Evolutionary conservation across 1,140 invertebrate genomes (phyloP).

Genomic region (Lutraria rhynchaena): DNA sequence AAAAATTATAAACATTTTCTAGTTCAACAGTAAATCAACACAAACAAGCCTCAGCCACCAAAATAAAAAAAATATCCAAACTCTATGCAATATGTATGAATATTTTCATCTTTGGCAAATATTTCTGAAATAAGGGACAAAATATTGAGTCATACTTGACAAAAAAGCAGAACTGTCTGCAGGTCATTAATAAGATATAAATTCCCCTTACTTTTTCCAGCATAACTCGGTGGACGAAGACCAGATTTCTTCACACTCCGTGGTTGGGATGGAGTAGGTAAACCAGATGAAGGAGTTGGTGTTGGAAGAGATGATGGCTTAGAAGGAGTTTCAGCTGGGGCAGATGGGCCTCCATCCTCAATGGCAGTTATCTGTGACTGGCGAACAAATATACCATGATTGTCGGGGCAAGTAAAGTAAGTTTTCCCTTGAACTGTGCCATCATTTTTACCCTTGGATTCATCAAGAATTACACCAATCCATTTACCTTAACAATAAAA

Average conservation of each 20-base stretch:
- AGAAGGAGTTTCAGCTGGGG: conserved; percentile 34
- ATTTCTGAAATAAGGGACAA: no score
- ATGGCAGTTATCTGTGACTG: conserved; percentile 78
- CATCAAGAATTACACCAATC: conserved; percentile 98
- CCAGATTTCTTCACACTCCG: conserved; percentile 66
- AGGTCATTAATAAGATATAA: no score
- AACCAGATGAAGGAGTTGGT: conserved; percentile 46
- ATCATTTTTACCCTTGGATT: conserved; percentile 99
- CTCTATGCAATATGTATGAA: no score
- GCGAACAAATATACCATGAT: conserved; percentile 83
- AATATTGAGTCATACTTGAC: no score
- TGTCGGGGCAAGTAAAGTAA: conserved; percentile 82
- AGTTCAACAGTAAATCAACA: no score
- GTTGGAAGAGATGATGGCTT: conserved; percentile 38
- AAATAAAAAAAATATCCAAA: no score
- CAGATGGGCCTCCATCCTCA: conserved; percentile 61
- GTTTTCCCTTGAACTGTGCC: conserved; percentile 94
- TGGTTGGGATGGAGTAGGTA: conserved; percentile 53
- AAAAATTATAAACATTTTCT: no score
- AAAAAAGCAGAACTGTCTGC: no score
- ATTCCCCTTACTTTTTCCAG: conserved; percentile 72
- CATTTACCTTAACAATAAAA: conserved; percentile 87
- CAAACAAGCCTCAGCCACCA: no score
- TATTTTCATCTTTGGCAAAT: no score
- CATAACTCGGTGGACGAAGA: conserved; percentile 75